Evolutionary conservation across 2,113 vertebrate species (phyloP), one percentile per base, ranked within the genome.

Genomic region (Nansenia antarctica): DNA sequence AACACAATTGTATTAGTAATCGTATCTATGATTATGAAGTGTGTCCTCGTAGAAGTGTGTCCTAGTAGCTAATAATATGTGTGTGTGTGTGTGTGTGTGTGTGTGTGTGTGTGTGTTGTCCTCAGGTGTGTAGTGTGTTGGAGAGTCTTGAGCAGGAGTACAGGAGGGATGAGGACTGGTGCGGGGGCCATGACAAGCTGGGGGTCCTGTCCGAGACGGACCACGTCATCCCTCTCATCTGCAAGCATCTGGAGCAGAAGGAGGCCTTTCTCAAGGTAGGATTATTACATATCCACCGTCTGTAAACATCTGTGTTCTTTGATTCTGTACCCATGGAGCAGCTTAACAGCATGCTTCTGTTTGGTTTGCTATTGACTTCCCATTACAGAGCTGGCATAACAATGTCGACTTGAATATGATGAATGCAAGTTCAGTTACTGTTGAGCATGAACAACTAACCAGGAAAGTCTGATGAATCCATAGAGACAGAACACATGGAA

Each of bases 61-160:
- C n/a, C n/a, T n/a, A 35, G 6, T 47, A 14, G n/a, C n/a, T n/a
- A n/a, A n/a, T n/a, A n/a, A n/a, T n/a, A n/a, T n/a, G n/a, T 9
- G 24, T 35, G 29, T 54, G 24, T 30, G 27, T 20, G 27, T 26
- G 5, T 39, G 29, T 27, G 14, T 59, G 12, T 47, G 20, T 11
- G 2, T n/a, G 32, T 26, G 20, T 27, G 6, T 26, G 60, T 53
- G 4, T 58, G 52, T 12, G 34, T 29, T 9, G 22, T 24, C 39
- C 27, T 24, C 32, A 99, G 97, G 97, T 99, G 55, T 99, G 97
- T 87, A 98, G 97, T 0, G 97, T 99, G 29, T 80, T 99, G 57
- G 97, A 99, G 78, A 99, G 97, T 31, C 88, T 99, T 87, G 97
- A 99, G 70, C 97, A 98, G 87, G 97, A 99, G 70, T 99, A 99